A percentile compares a stretch with the other conserved stretches of the same genome.
These are phyloP conservation scores for Chrysotoxum bicinctum DNA, from an alignment of 2,888 invertebrate genomes.

Conservation along the genomic window DNA sequence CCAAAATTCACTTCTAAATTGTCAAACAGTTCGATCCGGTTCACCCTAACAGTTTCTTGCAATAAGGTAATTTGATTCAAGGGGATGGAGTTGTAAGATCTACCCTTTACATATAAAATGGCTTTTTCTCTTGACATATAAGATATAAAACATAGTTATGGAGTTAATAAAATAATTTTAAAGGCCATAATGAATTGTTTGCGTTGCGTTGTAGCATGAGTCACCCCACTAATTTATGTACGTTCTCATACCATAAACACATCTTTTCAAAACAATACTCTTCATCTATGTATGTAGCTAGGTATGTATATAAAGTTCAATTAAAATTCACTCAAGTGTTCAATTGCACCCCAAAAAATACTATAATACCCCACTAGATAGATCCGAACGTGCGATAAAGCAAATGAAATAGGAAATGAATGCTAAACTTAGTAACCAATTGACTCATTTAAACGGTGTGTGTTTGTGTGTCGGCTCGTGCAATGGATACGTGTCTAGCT, in stretches of 20 bases:
- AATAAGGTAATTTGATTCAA: too few relatives aligned
- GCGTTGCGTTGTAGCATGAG: not conserved
- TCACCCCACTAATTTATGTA: not conserved
- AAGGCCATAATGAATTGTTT: too few relatives aligned
- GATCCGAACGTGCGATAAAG: conserved; percentile 30
- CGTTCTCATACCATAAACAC: not conserved
- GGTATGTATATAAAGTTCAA: too few relatives aligned
- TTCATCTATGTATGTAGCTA: not conserved
- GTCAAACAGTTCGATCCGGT: too few relatives aligned
- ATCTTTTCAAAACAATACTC: not conserved
- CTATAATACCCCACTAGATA: conserved; percentile 10
- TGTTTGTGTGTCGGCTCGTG: not conserved
- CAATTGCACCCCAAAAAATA: conserved; percentile 2
- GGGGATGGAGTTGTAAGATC: too few relatives aligned
- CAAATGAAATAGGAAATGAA: conserved; percentile 22
- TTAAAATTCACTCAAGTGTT: conserved; percentile 8
- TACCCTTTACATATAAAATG: too few relatives aligned
- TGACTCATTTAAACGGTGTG: conserved; percentile 23
- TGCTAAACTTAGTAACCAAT: conserved; percentile 28
- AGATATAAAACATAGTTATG: too few relatives aligned
- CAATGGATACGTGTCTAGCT: not conserved
- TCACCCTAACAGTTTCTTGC: too few relatives aligned
- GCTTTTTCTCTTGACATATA: too few relatives aligned
- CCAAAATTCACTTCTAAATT: too few relatives aligned
- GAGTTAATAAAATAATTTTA: too few relatives aligned